These are phyloP conservation scores for Drosophila teissieri DNA, from an alignment of 1,140 invertebrate genomes.

Conservation along the genomic window DNA sequence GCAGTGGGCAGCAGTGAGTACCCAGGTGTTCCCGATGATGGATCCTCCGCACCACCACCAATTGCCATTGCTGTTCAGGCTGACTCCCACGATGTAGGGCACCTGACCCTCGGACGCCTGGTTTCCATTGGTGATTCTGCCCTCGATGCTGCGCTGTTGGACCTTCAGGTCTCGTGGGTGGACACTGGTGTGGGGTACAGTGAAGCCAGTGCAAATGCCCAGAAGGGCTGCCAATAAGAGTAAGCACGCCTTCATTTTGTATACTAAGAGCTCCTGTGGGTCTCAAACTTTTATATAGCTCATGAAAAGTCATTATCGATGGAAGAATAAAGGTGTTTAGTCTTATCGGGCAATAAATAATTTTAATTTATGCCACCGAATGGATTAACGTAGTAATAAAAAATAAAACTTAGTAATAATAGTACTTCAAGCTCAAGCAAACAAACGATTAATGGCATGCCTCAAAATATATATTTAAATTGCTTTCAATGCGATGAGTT, in stretches of 20 bases:
- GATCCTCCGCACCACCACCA: constrained; percentile 87
- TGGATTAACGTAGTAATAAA: no score
- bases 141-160: constrained; percentile 38
- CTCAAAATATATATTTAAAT: neutral
- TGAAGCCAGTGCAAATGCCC: constrained; percentile 14
- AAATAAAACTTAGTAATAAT: no score
- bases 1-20: constrained; percentile 88
- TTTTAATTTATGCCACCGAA: neutral
- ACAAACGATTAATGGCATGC: no score
- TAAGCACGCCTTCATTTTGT: constrained; percentile 9
- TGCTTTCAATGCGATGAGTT: neutral
- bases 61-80: constrained; percentile 65
- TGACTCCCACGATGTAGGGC: constrained; percentile 85
- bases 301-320: constrained; percentile 14
- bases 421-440: no score
- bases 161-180: constrained; percentile 21
- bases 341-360: constrained; percentile 31
- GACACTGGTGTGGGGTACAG: constrained; percentile 17
- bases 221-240: constrained; percentile 2
- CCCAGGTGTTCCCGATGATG: constrained; percentile 85
- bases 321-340: constrained; percentile 11
- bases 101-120: constrained; percentile 83
- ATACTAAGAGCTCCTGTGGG: constrained; percentile 13
- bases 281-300: constrained; percentile 11
- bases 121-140: constrained; percentile 76